Base-by-base conservation (phyloP, 2,888 invertebrate species). In the Cactoblastis cactorum region DNA sequence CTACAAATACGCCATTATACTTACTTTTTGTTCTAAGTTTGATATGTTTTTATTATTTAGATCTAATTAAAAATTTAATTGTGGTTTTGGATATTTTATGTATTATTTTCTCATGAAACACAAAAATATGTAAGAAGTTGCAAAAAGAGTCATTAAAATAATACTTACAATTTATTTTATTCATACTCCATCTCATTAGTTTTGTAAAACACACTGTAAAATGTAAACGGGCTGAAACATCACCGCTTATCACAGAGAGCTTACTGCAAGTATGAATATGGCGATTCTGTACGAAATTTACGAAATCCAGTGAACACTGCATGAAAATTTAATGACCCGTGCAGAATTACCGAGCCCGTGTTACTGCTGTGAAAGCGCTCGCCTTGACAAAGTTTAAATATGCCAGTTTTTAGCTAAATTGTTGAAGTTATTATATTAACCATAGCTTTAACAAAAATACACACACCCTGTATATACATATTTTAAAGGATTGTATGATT, bases 241-340 rank as follows among this genome's bases (percentile, higher is more conserved):
- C 28, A 28, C 28, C 15, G 43, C 43, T 43, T 24, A 43, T 48
- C 17, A 48, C 5, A n/a, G 11, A 28, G 24, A 28, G 34, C 22
- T 18, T 11, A 28, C 18, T 19, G 35, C 49, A 45, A 45, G 45
- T 43, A 45, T 33, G 49, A 49, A 19, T 52, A 49, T 45, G 22
- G 17, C 18, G 17, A 28, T 38, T 38, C 45, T 32, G 37, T 22
- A 37, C 38, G 33, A 45, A 39, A 52, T 52, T 52, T 41, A 53
- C 50, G 46, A 50, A 53, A 50, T 28, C 39, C 49, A 22, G 46
- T 50, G 53, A 53, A 53, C 39, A 41, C 39, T 49, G 34, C 53
- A 53, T 50, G 53, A 53, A 53, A 53, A 41, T 46, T 53, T 46
- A 50, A 49, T 53, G 49, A 51, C 35, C 51, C 49, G 38, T 49